Evolutionary conservation across 2,888 invertebrate species (phyloP), one percentile per base, ranked within the genome.

Genomic region (Sinelater perroti): DNA sequence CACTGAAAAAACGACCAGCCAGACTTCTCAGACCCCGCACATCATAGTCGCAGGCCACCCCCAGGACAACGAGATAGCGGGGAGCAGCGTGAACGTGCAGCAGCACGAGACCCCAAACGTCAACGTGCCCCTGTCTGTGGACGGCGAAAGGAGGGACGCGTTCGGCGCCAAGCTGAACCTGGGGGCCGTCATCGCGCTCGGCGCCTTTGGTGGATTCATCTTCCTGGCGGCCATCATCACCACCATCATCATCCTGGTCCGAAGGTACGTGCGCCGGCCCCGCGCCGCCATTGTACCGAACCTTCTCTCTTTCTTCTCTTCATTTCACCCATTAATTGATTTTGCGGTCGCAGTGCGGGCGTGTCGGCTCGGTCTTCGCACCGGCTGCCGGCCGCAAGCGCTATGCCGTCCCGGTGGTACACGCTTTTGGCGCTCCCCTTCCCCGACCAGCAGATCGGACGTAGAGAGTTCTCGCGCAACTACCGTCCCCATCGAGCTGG

Each of bases 381-480:
- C 76, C 75, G 79, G 62, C 75, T 81, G 73, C 77, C 80, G 68
- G 73, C 68, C 70, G 78, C 77, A 67, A 78, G 75, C 73, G 85
- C 86, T 74, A 86, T 89, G 83, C 90, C 91, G 55, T 88, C 91
- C 67, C 85, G 92, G 70, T 91, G 92, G 91, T 93, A 92, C 84
- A 93, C 93, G 63, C 87, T 94, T 72, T 86, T 94, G 79, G 94
- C 94, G 68, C 85, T 94, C 74, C 94, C 94, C 68, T 95, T 95
- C 82, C 93, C 93, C 73, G 94, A 95, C 83, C 93, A 94, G 83
- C 93, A 93, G 79, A 88, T 94, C 73, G 94, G 92, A 70, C 83
- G 93, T 74, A 85, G 94, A 64, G 93, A 94, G 81, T 87, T 91
- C 72, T 87, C 87, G 67, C 85, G 91, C 72, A 85, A 86, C 72